Evolutionary conservation across 2,888 invertebrate species (phyloP), one percentile per base, ranked within the genome.

Genomic region (Campaea margaritaria): DNA sequence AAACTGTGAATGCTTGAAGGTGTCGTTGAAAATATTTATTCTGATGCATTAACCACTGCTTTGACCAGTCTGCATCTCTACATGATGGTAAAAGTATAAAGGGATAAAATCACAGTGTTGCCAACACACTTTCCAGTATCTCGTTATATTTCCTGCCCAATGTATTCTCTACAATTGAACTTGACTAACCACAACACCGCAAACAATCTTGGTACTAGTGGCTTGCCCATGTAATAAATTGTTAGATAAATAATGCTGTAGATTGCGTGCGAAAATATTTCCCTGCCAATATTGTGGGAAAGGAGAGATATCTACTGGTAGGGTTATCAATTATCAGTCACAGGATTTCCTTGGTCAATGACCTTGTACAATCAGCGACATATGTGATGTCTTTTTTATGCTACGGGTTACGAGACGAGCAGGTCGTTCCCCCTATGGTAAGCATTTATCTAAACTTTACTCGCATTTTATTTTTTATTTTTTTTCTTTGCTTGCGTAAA

Each of bases 191-290:
- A 10, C 48, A 21, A 43, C 7, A 16, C 45, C 43, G 14, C 34
- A 34, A 15, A 21, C 12, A 44, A 31, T 38, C 48, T 31, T 16
- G 41, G 36, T 10, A 36, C 14, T 55, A 36, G 62, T 64, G 54
- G 62, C 62, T 46, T 39, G 61, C 34, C 21, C 28, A 50, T 39
- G 54, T 36, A 49, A 64, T 69, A 67, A 69, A 69, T 65, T 64
- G 49, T 14, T 48, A 62, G 63, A 65, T 65, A 64, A 63, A 62
- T 65, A 51, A n/a, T 60, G 60, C 58, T 50, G 34, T 52, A 64
- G 64, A 62, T 66, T 58, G 58, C 57, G 50, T 60, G 53, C 50
- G 55, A 61, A 68, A 56, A 59, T 55, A 62, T 67, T 67, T 66
- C 58, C 62, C 45, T 34, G 50, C 57, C 57, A 63, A 62, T 65